Percentiles rank a stretch among this genome's conserved stretches.
phyloP scores from a whole-genome alignment of 2,888 invertebrate genomes.

The Oscheius sp. region DNA sequence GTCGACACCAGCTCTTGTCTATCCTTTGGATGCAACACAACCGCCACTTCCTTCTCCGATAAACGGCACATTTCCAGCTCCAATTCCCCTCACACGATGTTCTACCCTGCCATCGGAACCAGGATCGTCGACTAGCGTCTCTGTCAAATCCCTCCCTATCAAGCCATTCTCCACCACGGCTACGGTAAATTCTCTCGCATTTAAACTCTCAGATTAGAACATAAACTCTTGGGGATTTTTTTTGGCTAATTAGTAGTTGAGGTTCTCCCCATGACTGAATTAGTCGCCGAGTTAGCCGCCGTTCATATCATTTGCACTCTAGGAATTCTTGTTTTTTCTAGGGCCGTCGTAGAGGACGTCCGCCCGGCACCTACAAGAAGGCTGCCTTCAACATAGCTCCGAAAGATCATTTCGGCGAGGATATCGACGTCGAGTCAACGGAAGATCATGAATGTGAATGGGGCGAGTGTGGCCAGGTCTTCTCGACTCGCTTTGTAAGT shows the following conservation, averaged over 20 bases:
- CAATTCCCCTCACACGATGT: neutral
- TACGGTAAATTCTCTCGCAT: too few relatives aligned
- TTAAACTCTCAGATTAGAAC: too few relatives aligned
- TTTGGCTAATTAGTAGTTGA: too few relatives aligned
- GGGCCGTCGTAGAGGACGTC: constrained; percentile 55
- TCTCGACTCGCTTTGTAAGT: constrained; percentile 49
- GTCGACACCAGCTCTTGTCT: constrained; percentile 6
- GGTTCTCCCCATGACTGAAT: too few relatives aligned
- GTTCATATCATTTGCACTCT: neutral
- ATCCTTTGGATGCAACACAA: neutral
- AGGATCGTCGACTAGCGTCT: neutral
- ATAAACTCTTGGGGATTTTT: too few relatives aligned
- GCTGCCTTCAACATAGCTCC: constrained; percentile 41
- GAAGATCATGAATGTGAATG: constrained; percentile 54
- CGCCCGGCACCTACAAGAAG: constrained; percentile 55
- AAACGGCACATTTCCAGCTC: neutral
- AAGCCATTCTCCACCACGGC: too few relatives aligned
- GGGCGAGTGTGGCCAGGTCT: constrained; percentile 45
- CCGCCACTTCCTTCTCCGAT: neutral
- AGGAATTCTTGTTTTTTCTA: constrained; percentile 22
- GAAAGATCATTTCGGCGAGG: constrained; percentile 28
- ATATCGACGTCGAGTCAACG: constrained; percentile 48
- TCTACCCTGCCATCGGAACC: neutral
- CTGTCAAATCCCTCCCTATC: too few relatives aligned
- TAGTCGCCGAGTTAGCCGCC: too few relatives aligned